phyloP scores from a whole-genome alignment of 37 sponge, comb jelly and placozoan genomes.

The Diacarnus erythraeanus region DNA sequence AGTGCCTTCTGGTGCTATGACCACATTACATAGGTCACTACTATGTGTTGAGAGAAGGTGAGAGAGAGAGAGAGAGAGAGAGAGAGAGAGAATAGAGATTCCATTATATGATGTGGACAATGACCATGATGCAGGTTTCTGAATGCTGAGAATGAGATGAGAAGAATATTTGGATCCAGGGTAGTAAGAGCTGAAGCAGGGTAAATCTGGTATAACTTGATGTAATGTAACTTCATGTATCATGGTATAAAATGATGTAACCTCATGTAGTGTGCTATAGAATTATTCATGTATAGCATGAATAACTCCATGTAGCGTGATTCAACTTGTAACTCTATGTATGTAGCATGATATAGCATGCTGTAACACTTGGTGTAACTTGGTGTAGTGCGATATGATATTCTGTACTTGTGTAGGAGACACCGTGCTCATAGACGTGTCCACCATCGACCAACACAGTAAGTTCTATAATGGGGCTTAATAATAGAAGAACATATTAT shows the following conservation, averaged over 20 bases:
- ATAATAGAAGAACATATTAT: no score
- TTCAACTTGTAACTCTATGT: no score
- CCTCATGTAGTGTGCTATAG: background rate
- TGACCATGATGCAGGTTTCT: conserved; percentile 33
- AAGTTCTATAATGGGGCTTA: no score
- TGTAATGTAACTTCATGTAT: background rate
- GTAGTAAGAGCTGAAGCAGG: conserved; percentile 67
- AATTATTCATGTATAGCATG: no score
- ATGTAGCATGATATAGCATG: no score
- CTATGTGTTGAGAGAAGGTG: conserved; percentile 73
- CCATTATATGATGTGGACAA: background rate
- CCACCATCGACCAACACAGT: conserved; percentile 58
- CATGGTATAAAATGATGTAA: background rate
- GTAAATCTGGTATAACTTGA: no score
- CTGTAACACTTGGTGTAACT: background rate
- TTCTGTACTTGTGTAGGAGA: conserved; percentile 10
- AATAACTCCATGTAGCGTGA: no score
- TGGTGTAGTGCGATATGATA: background rate
- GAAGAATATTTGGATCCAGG: conserved; percentile 91
- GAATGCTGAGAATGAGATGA: conserved; percentile 90
- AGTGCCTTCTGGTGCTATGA: background rate
- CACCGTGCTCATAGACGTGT: conserved; percentile 26
- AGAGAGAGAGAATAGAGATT: background rate
- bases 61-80: background rate
- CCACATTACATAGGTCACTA: conserved; percentile 17